Base-by-base conservation (phyloP, 2,888 invertebrate genomes). In the Napeogenes sylphis region DNA sequence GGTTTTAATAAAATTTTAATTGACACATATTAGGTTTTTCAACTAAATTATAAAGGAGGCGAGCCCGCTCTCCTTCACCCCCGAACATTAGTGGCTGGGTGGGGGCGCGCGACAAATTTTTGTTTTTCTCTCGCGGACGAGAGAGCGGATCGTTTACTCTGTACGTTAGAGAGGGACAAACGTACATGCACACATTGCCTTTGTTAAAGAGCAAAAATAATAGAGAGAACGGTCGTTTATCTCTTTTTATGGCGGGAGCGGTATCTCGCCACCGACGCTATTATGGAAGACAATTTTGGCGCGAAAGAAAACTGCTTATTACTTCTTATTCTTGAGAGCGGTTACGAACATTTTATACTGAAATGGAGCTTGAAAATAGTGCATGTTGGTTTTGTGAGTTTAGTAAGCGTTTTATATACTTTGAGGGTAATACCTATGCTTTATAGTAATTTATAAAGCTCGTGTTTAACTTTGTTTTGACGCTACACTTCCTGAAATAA, bases 291-390 rank as follows among this genome's bases (percentile, higher is more conserved):
- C 90, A 89, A 90, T 90, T 90, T 90, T 88, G 88, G 89, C 89
- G 89, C 87, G 86, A 90, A 90, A 89, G 89, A 90, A 89, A 88
- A 90, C 88, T 89, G 90, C 89, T 90, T 90, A 90, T 90, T 89
- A 89, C 88, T 85, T 84, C 85, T 86, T 85, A 87, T 88, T 90
- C 88, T 86, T 82, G 83, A 77, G 78, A 77, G 79, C 80, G 77
- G 60, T 71, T 69, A 66, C 67, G 64, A 68, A 71, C 71, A 70
- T 71, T 73, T 71, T 68, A 68, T 67, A 70, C 68, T 68, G 68
- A 65, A 71, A 73, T 69, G 63, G 68, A 70, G 68, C 64, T 68
- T 59, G 55, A 62, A 67, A 70, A 69, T 65, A 62, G 64, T 59
- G 64, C 64, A 63, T 58, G 62, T 57, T 56, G 58, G 21, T 58